These are phyloP conservation scores for Syngnathus rostellatus DNA, from an alignment of 2,797 vertebrate species.

Conservation along the genomic window DNA sequence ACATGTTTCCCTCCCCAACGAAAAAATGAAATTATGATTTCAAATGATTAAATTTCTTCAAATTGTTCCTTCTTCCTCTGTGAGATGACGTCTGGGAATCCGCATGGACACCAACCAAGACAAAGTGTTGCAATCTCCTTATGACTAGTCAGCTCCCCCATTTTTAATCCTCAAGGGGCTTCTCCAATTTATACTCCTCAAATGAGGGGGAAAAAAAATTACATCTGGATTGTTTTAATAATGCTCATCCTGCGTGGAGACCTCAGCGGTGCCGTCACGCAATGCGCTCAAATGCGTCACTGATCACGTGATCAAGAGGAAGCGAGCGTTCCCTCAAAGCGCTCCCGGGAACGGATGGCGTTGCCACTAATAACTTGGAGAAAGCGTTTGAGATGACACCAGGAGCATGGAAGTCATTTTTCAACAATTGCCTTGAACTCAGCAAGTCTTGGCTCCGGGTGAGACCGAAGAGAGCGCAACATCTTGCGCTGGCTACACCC, in stretches of 20 bases:
- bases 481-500: constrained; percentile 50
- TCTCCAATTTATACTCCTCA: constrained; percentile 18
- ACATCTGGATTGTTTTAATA: constrained; percentile 43
- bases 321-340: constrained; percentile 21
- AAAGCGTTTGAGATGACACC: constrained; percentile 21
- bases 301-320: constrained; percentile 23
- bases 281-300: constrained; percentile 10
- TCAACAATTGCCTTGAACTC: constrained; percentile 33
- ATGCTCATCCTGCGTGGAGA: background rate
- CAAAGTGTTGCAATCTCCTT: constrained; percentile 11
- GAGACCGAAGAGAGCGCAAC: constrained; percentile 34
- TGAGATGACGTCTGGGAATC: constrained; percentile 8
- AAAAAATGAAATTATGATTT: background rate
- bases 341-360: constrained; percentile 27
- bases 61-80: background rate
- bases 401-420: constrained; percentile 50
- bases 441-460: constrained; percentile 26
- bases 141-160: constrained; percentile 15
- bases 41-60: background rate
- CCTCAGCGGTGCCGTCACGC: constrained; percentile 11
- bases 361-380: constrained; percentile 30
- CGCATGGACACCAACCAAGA: constrained; percentile 21
- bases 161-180: constrained; percentile 24
- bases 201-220: constrained; percentile 6
- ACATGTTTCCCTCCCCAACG: background rate